phyloP scores from a whole-genome alignment of 2,888 invertebrate species.

The Ctena decussata region DNA sequence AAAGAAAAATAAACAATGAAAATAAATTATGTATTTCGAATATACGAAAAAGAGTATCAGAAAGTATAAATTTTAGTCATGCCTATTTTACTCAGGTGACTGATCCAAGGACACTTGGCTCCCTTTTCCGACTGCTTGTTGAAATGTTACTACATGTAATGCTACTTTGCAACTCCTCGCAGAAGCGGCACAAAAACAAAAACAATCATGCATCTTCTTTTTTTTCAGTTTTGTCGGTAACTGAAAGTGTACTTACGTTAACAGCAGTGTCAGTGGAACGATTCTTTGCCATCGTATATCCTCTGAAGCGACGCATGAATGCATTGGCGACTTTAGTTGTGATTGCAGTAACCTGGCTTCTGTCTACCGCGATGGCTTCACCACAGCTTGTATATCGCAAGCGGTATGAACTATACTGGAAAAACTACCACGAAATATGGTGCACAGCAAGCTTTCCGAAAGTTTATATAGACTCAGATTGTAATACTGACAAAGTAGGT shows the following conservation, averaged over 20 bases:
- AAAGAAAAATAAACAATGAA: no score
- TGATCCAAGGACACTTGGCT: no score
- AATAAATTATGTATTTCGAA: no score
- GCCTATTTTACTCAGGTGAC: no score
- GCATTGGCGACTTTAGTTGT: slow-evolving; percentile 49
- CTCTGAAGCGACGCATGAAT: slow-evolving; percentile 74
- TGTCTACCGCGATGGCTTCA: slow-evolving; percentile 71
- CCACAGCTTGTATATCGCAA: slow-evolving; percentile 76
- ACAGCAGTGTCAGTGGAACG: slow-evolving; percentile 82
- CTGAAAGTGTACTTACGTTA: slow-evolving; percentile 80
- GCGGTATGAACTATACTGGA: slow-evolving; percentile 68
- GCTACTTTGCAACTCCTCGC: no score
- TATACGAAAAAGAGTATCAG: no score
- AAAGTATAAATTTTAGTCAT: no score
- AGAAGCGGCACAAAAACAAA: no score
- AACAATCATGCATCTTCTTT: no score
- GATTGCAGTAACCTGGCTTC: slow-evolving; percentile 72
- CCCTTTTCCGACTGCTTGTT: no score
- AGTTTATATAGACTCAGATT: slow-evolving; percentile 63
- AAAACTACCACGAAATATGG: slow-evolving; percentile 75
- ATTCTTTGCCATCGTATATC: slow-evolving; percentile 82
- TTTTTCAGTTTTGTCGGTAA: slow-evolving; percentile 77
- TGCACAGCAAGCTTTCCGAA: slow-evolving; percentile 80
- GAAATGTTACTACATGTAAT: no score
- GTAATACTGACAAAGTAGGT: slow-evolving; percentile 56